phyloP scores from a whole-genome alignment of 2,797 vertebrate genomes.

The Gymnocypris eckloni region DNA sequence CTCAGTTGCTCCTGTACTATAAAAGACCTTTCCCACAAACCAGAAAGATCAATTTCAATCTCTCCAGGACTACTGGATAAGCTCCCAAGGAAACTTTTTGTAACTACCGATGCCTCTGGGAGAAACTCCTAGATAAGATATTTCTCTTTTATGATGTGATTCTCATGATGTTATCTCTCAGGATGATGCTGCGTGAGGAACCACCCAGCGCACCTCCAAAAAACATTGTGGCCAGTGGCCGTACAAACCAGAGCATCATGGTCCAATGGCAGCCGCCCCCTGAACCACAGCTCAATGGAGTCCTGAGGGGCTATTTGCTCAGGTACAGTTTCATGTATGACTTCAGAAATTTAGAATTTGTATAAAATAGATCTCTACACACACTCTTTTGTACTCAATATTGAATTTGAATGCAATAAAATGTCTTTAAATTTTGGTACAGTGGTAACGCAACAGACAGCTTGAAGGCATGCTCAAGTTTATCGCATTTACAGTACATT shows the following conservation, averaged over 20 bases:
- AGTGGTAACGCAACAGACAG: not conserved
- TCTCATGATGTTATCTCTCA: conserved; percentile 61
- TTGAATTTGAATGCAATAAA: not conserved
- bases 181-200: conserved; percentile 93
- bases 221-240: conserved; percentile 94
- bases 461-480: not conserved
- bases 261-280: conserved; percentile 98
- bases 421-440: not conserved
- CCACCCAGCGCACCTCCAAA: conserved; percentile 93
- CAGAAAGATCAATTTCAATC: conserved; percentile 29
- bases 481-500: not conserved
- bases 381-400: not conserved
- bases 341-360: not conserved
- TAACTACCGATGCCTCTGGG: conserved; percentile 10
- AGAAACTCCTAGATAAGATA: conserved; percentile 13
- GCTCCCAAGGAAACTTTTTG: conserved; percentile 25
- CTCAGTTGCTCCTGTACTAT: conserved; percentile 22
- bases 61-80: conserved; percentile 10
- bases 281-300: conserved; percentile 91
- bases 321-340: conserved; percentile 75
- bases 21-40: conserved; percentile 9
- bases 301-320: conserved; percentile 91
- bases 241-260: conserved; percentile 98
- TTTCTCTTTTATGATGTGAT: conserved; percentile 10
- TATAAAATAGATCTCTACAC: not conserved